Percentiles rank a stretch among this genome's conserved stretches.
Evolutionary conservation across 1,140 invertebrate species (phyloP).

Genomic region (Oscheius sp.): DNA sequence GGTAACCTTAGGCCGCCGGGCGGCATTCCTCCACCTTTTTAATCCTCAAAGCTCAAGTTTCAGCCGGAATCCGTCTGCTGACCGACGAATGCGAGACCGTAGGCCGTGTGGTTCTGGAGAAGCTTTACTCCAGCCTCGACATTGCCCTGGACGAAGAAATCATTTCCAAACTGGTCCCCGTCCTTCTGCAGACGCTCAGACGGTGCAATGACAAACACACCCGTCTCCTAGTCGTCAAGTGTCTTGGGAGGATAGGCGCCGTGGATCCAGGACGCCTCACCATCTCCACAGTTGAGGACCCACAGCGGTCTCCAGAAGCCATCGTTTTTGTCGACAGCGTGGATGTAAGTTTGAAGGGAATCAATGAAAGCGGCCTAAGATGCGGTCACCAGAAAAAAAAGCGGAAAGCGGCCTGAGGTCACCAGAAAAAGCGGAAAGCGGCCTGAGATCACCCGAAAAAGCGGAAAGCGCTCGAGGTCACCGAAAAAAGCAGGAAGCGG

Average conservation of each 20-base stretch:
- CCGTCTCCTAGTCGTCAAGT: neutral
- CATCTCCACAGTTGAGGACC: neutral
- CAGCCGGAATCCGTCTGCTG: conserved; percentile 8
- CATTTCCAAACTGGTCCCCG: neutral
- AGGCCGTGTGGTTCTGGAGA: conserved; percentile 12
- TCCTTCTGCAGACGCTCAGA: conserved; percentile 12
- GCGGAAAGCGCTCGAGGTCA: no score
- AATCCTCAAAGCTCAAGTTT: no score
- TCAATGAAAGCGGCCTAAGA: neutral
- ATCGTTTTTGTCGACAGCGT: conserved; percentile 2
- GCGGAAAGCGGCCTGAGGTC: no score
- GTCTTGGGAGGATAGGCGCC: conserved; percentile 2
- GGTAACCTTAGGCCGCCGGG: no score
- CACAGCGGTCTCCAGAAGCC: neutral
- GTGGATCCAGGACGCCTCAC: conserved; percentile 16
- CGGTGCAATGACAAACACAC: neutral
- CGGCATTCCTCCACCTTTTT: no score
- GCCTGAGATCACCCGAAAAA: no score
- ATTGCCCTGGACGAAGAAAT: neutral
- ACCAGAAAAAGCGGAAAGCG: no score
- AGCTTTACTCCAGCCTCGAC: conserved; percentile 2
- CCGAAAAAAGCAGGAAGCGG: no score
- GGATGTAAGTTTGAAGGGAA: neutral
- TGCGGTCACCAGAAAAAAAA: neutral
- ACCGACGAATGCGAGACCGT: conserved; percentile 15